Evolutionary conservation across 2,888 invertebrate species (phyloP).

Genomic region (Germaria angustata): DNA sequence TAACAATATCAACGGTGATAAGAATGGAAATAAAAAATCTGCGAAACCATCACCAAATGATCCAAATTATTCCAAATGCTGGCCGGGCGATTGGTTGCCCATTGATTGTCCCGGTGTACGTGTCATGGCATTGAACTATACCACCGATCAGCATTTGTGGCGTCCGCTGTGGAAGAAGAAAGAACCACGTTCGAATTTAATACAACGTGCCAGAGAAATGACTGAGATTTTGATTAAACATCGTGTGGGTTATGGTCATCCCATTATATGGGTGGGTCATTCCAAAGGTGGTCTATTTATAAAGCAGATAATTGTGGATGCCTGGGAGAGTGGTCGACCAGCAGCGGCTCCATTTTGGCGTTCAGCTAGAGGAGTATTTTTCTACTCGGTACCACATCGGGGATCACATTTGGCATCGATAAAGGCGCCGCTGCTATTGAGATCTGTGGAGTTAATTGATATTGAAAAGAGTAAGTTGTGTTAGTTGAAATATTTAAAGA

Average conservation of each 20-base stretch:
- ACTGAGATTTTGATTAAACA: conserved; percentile 84
- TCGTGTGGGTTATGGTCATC: conserved; percentile 86
- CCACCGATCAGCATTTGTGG: conserved; percentile 89
- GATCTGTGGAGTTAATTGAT: conserved; percentile 89
- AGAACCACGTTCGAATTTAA: conserved; percentile 84
- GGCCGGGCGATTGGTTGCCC: conserved; percentile 93
- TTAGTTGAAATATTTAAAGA: neutral
- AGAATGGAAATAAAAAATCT: conserved; percentile 24
- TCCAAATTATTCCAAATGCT: conserved; percentile 84
- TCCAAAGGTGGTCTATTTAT: conserved; percentile 94
- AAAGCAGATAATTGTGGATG: conserved; percentile 89
- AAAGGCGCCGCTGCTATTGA: conserved; percentile 86
- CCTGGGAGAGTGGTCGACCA: conserved; percentile 81
- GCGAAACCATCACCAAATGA: conserved; percentile 68
- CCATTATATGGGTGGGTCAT: conserved; percentile 89
- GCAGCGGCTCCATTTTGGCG: conserved; percentile 81
- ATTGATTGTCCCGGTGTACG: conserved; percentile 88
- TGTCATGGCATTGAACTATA: conserved; percentile 90
- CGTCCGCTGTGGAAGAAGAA: conserved; percentile 87
- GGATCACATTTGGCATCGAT: conserved; percentile 90
- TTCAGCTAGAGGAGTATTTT: conserved; percentile 85
- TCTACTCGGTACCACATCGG: conserved; percentile 92
- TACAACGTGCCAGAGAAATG: conserved; percentile 87
- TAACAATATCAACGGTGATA: neutral
- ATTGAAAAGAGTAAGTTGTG: conserved; percentile 85